These are phyloP conservation scores for Strix uralensis DNA, from an alignment of 2,113 vertebrate species.

Conservation along the genomic window DNA sequence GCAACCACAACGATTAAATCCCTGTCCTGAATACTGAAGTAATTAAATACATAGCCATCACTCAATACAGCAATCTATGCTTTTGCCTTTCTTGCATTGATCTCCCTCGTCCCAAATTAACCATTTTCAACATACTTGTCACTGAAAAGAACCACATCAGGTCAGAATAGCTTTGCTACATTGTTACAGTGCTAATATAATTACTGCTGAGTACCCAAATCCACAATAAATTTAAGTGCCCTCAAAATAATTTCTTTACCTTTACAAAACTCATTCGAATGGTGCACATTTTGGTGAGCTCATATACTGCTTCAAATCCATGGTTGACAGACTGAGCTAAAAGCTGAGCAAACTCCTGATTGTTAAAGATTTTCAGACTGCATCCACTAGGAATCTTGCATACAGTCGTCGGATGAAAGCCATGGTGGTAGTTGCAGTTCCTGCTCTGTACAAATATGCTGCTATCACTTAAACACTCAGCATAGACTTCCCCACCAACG, in stretches of 20 bases:
- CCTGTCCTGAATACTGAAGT: background rate
- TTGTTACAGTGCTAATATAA: background rate
- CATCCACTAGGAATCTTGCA: constrained; percentile 98
- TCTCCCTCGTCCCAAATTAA: background rate
- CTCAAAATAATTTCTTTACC: constrained; percentile 70
- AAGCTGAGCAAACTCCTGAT: constrained; percentile 96
- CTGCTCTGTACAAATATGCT: constrained; percentile 98
- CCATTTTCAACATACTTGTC: background rate
- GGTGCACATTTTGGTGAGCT: constrained; percentile 99
- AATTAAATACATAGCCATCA: background rate
- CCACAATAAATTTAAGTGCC: background rate
- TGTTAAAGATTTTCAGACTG: constrained; percentile 98
- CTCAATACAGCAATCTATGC: background rate
- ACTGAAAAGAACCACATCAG: background rate
- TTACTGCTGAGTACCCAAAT: background rate
- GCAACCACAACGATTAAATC: background rate
- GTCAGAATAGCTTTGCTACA: background rate
- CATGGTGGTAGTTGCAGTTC: constrained; percentile 97
- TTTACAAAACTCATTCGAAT: constrained; percentile 99
- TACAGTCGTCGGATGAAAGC: constrained; percentile 95
- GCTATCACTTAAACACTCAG: constrained; percentile 96
- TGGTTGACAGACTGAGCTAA: constrained; percentile 96
- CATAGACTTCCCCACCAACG: constrained; percentile 95
- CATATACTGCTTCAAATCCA: constrained; percentile 95
- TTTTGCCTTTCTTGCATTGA: background rate